These are phyloP conservation scores for Pogonus chalceus DNA, from an alignment of 1,140 invertebrate genomes.

Conservation along the genomic window DNA sequence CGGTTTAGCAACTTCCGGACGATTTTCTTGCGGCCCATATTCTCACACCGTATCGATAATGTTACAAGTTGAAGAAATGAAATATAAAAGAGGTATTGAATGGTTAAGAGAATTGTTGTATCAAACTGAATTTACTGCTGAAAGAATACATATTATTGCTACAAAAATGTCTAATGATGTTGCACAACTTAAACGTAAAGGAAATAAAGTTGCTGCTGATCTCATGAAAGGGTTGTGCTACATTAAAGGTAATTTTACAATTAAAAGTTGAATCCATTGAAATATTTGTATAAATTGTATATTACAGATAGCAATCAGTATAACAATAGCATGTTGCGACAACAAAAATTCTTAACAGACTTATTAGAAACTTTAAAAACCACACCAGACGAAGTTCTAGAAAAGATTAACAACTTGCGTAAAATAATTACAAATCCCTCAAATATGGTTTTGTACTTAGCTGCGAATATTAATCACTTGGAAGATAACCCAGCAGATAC, in stretches of 20 bases:
- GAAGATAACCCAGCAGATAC: conserved; percentile 38
- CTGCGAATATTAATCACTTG: conserved; percentile 56
- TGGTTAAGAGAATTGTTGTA: conserved; percentile 71
- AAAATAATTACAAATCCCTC: conserved; percentile 44
- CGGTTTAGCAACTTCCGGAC: conserved; percentile 40
- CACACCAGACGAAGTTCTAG: conserved; percentile 44
- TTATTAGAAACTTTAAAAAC: conserved; percentile 49
- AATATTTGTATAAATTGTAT: conserved; percentile 7
- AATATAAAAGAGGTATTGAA: conserved; percentile 63
- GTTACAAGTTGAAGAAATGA: conserved; percentile 55
- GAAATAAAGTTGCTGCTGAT: conserved; percentile 46
- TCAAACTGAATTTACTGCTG: conserved; percentile 55
- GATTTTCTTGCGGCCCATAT: conserved; percentile 53
- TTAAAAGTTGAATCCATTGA: neutral
- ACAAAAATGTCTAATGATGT: conserved; percentile 70
- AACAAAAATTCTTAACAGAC: conserved; percentile 65
- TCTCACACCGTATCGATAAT: conserved; percentile 46
- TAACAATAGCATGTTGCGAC: conserved; percentile 56
- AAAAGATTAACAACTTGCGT: conserved; percentile 51
- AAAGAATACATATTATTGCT: conserved; percentile 64
- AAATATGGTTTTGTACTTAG: conserved; percentile 59
- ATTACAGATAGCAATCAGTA: conserved; percentile 61
- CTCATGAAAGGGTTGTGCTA: conserved; percentile 53
- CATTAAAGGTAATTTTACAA: conserved; percentile 41
- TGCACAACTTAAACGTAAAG: conserved; percentile 55